phyloP scores from a whole-genome alignment of 2,113 vertebrate species.

The Varanus komodoensis region DNA sequence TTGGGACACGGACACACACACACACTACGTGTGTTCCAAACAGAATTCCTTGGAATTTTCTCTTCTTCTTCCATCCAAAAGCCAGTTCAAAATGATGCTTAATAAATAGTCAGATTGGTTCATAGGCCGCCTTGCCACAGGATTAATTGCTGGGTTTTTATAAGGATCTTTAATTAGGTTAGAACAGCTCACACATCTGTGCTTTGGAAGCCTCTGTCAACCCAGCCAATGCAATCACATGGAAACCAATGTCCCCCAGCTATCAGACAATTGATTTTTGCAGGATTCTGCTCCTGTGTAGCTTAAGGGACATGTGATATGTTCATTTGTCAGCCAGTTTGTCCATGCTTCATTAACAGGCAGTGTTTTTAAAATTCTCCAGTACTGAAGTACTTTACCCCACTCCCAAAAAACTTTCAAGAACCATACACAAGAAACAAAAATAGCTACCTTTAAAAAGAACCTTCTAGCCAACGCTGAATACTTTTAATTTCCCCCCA shows the following conservation, averaged over 20 bases:
- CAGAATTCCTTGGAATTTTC: slow-evolving; percentile 54
- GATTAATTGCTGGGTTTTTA: slow-evolving; percentile 66
- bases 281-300: slow-evolving; percentile 73
- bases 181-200: slow-evolving; percentile 68
- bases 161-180: slow-evolving; percentile 75
- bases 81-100: not conserved
- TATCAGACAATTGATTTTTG: slow-evolving; percentile 77
- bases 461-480: not conserved
- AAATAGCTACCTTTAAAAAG: slow-evolving; percentile 13
- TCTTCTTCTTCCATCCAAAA: slow-evolving; percentile 38
- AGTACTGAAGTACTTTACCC: slow-evolving; percentile 14
- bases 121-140: slow-evolving; percentile 46
- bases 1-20: not conserved
- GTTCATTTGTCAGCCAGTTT: slow-evolving; percentile 69
- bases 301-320: slow-evolving; percentile 65
- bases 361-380: slow-evolving; percentile 32
- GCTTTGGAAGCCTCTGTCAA: slow-evolving; percentile 67
- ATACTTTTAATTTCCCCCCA: not conserved
- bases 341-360: slow-evolving; percentile 55
- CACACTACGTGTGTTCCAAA: slow-evolving; percentile 15
- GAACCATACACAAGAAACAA: not conserved
- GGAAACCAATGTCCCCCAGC: slow-evolving; percentile 71
- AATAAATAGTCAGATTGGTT: slow-evolving; percentile 59
- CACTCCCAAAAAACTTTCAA: not conserved
- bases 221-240: slow-evolving; percentile 75